phyloP scores from a whole-genome alignment of 2,888 invertebrate genomes.

The Himalopsyche tibetana region DNA sequence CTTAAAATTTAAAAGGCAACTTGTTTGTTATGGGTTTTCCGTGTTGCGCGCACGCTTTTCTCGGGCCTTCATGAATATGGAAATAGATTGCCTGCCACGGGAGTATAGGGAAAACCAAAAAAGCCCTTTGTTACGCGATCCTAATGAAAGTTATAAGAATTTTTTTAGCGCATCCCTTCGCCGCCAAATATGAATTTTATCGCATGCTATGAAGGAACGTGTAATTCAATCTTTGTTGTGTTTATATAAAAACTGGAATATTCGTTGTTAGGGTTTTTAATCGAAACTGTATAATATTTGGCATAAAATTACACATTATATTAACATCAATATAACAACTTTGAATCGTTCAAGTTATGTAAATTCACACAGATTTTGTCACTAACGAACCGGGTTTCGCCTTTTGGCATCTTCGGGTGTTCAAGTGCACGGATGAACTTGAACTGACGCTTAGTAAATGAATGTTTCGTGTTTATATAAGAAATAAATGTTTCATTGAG shows the following conservation, averaged over 20 bases:
- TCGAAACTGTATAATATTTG: no score
- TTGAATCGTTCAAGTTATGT: no score
- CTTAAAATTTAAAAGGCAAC: conserved; percentile 34
- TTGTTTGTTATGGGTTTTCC: conserved; percentile 23
- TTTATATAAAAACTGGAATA: not conserved
- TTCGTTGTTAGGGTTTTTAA: not conserved
- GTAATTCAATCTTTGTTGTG: conserved; percentile 6
- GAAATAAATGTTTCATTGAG: no score
- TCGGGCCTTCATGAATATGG: conserved; percentile 22
- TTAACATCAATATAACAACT: no score
- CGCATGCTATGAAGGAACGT: not conserved
- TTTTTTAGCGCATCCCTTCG: not conserved
- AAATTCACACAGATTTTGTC: no score
- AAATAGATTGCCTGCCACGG: conserved; percentile 9
- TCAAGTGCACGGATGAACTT: no score
- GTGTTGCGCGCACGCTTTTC: not conserved
- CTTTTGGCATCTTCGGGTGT: no score
- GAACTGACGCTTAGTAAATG: no score
- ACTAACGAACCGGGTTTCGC: no score
- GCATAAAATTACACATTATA: no score
- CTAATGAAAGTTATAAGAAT: conserved; percentile 26
- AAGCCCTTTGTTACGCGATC: conserved; percentile 10
- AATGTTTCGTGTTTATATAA: no score
- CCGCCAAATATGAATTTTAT: conserved; percentile 4
- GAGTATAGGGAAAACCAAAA: conserved; percentile 30